A percentile compares a stretch with the other conserved stretches of the same genome.
phyloP scores from a whole-genome alignment of 2,113 vertebrate species.

The Galemys pyrenaicus region DNA sequence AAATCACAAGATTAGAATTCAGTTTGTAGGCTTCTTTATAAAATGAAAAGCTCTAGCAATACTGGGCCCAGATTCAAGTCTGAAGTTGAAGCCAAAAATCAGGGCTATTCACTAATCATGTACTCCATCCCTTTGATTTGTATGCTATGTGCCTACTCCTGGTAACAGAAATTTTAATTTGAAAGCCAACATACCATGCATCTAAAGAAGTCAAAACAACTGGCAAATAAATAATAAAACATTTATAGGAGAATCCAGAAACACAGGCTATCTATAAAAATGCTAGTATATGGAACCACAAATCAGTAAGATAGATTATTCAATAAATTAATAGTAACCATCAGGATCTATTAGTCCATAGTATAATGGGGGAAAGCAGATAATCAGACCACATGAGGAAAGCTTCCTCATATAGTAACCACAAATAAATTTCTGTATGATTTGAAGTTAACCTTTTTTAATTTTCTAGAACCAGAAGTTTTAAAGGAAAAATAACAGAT shows the following conservation, averaged over 20 bases:
- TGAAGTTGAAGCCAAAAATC: neutral
- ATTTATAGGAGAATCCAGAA: neutral
- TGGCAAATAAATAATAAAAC: constrained; percentile 34
- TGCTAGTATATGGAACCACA: constrained; percentile 11
- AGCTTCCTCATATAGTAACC: neutral
- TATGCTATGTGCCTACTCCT: neutral
- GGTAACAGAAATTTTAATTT: neutral
- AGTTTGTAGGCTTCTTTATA: neutral
- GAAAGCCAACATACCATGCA: neutral
- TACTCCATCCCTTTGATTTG: neutral
- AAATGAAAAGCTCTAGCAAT: neutral
- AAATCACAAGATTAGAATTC: constrained; percentile 16
- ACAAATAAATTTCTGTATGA: neutral
- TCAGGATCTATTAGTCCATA: neutral
- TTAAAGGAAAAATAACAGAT: neutral
- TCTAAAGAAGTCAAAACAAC: neutral
- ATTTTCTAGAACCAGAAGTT: neutral
- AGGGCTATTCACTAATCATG: neutral
- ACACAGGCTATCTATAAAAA: neutral
- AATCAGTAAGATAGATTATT: neutral
- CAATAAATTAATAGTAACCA: neutral
- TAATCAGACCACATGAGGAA: neutral
- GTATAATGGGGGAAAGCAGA: neutral
- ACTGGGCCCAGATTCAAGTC: neutral
- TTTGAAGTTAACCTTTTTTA: neutral